These are phyloP conservation scores for Callipepla squamata DNA, from an alignment of 2,113 vertebrate genomes.

Conservation along the genomic window DNA sequence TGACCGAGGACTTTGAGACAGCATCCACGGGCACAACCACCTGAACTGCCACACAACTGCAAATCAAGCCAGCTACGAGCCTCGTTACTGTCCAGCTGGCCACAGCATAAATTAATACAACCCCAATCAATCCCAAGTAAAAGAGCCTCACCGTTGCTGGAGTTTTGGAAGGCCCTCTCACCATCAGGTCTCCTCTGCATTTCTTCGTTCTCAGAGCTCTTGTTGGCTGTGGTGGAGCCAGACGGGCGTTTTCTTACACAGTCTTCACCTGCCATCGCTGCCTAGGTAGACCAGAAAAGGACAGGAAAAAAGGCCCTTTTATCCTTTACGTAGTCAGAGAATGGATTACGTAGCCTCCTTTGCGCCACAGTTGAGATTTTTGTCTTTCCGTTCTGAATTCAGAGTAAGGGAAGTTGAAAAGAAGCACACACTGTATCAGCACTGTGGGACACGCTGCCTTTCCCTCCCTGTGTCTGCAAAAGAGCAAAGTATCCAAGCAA, in stretches of 20 bases:
- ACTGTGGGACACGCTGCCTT: not conserved
- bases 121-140: rapidly evolving
- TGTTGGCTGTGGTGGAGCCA: conserved; percentile 9
- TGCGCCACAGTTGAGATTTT: not conserved
- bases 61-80: not conserved
- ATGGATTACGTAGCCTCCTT: not conserved
- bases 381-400: not conserved
- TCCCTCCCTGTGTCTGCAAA: not conserved
- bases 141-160: conserved; percentile 71
- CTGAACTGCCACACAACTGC: not conserved
- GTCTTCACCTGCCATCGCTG: conserved; percentile 71
- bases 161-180: conserved; percentile 15
- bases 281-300: not conserved
- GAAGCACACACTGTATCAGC: not conserved
- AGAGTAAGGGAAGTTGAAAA: not conserved
- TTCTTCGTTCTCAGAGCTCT: conserved; percentile 45
- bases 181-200: conserved; percentile 29
- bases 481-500: not conserved
- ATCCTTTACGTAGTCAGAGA: not conserved
- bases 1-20: not conserved
- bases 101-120: not conserved
- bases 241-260: conserved; percentile 69
- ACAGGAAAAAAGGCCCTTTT: not conserved
- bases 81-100: not conserved
- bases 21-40: not conserved